These are phyloP conservation scores for Charaxes varanes DNA, from an alignment of 1,140 invertebrate genomes.

Conservation along the genomic window DNA sequence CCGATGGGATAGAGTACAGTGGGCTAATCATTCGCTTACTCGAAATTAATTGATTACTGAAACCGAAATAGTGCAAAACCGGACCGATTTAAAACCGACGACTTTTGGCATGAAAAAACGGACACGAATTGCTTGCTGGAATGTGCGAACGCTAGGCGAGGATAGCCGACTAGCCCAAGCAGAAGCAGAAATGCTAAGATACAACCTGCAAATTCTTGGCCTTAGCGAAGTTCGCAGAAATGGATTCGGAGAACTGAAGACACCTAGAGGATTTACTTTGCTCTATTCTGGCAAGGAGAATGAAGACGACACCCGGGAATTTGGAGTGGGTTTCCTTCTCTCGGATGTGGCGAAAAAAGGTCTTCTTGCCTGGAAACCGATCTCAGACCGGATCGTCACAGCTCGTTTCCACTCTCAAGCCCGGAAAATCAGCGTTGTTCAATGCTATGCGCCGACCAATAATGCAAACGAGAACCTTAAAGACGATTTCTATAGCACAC, in stretches of 20 bases:
- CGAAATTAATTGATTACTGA: no score
- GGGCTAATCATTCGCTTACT: no score
- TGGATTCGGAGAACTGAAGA: slow-evolving; percentile 16
- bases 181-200: slow-evolving; percentile 18
- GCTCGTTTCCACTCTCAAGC: slow-evolving; percentile 17
- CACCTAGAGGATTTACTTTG: slow-evolving; percentile 6
- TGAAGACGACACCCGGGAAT: background rate
- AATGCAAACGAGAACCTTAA: slow-evolving; percentile 3
- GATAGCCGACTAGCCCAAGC: slow-evolving; percentile 17
- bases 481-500: slow-evolving; percentile 15
- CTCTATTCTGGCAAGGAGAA: slow-evolving; percentile 13
- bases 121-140: slow-evolving; percentile 23
- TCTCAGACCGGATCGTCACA: slow-evolving; percentile 21
- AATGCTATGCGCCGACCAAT: slow-evolving; percentile 12
- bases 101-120: slow-evolving; percentile 20
- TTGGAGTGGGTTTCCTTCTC: slow-evolving; percentile 12
- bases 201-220: slow-evolving; percentile 21
- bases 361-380: slow-evolving; percentile 18
- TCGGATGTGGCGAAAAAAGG: slow-evolving; percentile 11
- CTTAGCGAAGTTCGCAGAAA: slow-evolving; percentile 20
- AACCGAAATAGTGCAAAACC: no score
- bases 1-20: no score
- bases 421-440: slow-evolving; percentile 15
- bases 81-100: slow-evolving; percentile 12
- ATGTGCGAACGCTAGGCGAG: slow-evolving; percentile 15